These are phyloP conservation scores for Platyrinchus mystaceus DNA, from an alignment of 2,797 vertebrate genomes.

Conservation along the genomic window DNA sequence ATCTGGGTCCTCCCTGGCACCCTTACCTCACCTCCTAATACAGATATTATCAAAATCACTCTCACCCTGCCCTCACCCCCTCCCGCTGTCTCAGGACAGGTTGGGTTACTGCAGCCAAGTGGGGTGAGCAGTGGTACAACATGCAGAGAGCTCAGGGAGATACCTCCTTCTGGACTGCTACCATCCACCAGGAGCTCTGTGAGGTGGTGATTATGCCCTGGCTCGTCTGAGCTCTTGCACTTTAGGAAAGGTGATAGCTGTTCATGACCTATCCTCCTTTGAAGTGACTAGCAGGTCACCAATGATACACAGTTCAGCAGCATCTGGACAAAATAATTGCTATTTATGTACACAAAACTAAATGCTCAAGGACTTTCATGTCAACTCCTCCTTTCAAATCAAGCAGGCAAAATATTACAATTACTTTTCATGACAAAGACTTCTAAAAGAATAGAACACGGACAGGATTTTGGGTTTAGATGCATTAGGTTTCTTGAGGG, in stretches of 20 bases:
- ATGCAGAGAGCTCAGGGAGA: background rate
- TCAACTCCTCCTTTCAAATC: background rate
- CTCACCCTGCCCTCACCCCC: background rate
- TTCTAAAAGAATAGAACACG: background rate
- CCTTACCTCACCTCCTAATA: background rate
- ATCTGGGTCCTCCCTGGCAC: background rate
- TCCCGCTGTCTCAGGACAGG: background rate
- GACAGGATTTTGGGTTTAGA: background rate
- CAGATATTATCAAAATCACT: background rate
- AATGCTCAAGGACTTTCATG: background rate
- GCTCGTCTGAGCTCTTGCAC: background rate
- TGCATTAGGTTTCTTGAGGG: background rate
- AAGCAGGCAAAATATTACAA: background rate
- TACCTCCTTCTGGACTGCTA: rapidly evolving
- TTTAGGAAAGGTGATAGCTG: background rate
- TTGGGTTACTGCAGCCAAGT: background rate
- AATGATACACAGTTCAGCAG: background rate
- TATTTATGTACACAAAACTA: background rate
- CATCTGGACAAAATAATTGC: background rate
- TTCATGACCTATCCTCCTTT: background rate
- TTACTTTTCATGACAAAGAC: background rate
- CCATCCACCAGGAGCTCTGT: background rate
- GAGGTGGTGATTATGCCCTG: background rate
- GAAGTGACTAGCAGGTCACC: background rate
- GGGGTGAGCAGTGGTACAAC: background rate